Conservation (phyloP, 64 coral and sea anemone species). For the Pocillopora verrucosa region DNA sequence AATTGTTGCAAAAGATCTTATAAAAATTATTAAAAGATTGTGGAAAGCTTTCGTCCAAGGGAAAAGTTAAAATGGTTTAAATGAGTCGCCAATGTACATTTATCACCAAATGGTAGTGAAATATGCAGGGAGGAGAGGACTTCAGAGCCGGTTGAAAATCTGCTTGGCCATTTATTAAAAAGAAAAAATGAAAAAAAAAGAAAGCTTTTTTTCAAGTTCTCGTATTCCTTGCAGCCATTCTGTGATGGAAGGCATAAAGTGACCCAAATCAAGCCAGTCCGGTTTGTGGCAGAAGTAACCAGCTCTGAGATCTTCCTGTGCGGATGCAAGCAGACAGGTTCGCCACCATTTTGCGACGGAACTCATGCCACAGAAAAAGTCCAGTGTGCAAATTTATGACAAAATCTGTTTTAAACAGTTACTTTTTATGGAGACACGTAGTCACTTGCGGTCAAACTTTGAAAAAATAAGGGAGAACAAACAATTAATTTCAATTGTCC, state of each 20-base stretch:
- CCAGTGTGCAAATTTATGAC: constrained; percentile 58
- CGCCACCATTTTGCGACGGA: constrained; percentile 90
- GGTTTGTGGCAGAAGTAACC: constrained; percentile 67
- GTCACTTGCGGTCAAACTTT: no score
- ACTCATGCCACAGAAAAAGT: constrained; percentile 78
- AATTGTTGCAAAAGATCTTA: no score
- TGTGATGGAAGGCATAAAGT: constrained; percentile 98
- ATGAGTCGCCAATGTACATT: no score
- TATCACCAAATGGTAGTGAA: no score
- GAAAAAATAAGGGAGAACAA: no score
- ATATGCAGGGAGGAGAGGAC: no score
- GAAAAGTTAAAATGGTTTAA: no score
- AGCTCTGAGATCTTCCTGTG: constrained; percentile 77
- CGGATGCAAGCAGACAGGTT: constrained; percentile 88
- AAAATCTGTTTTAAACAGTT: not conserved
- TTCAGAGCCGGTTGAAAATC: not conserved
- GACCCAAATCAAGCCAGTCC: constrained; percentile 61
- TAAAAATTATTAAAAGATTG: no score
- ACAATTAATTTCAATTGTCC: no score
- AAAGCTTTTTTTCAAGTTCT: not conserved
- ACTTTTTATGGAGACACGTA: not conserved
- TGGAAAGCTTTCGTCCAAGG: no score
- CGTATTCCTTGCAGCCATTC: constrained; percentile 72
- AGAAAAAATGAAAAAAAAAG: no score
- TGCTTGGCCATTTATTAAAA: no score